Percentiles rank a stretch among this genome's conserved stretches.
These are phyloP conservation scores for Furcula furcula DNA, from an alignment of 2,888 invertebrate species.

Conservation along the genomic window DNA sequence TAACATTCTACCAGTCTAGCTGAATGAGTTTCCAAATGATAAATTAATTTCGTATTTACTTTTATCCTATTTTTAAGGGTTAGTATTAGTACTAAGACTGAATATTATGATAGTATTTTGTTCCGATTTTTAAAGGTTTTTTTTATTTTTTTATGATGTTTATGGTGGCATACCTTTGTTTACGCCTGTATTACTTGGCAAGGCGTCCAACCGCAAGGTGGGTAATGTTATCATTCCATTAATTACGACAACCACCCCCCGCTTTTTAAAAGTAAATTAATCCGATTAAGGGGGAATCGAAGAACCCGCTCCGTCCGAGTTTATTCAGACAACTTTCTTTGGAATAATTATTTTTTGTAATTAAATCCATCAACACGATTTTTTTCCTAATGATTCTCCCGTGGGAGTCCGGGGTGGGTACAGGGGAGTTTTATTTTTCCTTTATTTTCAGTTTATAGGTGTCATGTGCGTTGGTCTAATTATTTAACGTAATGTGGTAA, in stretches of 20 bases:
- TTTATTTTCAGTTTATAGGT: constrained; percentile 52
- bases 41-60: too few species aligned
- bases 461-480: too few species aligned
- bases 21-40: too few species aligned
- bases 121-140: not conserved
- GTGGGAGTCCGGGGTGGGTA: constrained; percentile 52
- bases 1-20: too few species aligned
- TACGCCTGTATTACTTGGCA: constrained; percentile 44
- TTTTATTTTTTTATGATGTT: not conserved
- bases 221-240: constrained; percentile 81
- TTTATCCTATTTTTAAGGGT: too few species aligned
- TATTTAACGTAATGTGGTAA: too few species aligned
- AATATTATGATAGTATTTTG: not conserved
- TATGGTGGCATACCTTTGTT: constrained; percentile 32
- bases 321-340: constrained; percentile 80
- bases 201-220: constrained; percentile 71
- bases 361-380: constrained; percentile 83
- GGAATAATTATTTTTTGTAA: constrained; percentile 82
- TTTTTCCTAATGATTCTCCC: constrained; percentile 81
- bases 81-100: too few species aligned
- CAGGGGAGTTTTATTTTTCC: constrained; percentile 55
- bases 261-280: constrained; percentile 81
- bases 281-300: constrained; percentile 80
- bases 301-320: constrained; percentile 79
- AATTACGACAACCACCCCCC: constrained; percentile 77